Percentiles rank a stretch among this genome's conserved stretches.
Evolutionary conservation across 2,113 vertebrate genomes (phyloP).

Genomic region (Tympanuchus pallidicinctus): DNA sequence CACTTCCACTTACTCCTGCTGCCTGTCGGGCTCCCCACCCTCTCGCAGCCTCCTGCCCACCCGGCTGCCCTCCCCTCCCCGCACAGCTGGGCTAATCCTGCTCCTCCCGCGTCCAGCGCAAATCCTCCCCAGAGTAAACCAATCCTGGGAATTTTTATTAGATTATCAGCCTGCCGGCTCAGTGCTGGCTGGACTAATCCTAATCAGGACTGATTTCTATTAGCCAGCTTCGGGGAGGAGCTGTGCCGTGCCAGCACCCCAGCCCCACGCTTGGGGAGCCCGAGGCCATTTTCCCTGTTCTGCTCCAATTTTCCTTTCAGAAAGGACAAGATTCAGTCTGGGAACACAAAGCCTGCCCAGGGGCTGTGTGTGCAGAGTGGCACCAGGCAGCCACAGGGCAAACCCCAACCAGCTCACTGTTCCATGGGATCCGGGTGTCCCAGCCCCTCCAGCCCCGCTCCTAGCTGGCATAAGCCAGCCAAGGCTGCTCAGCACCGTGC

Average conservation of each 20-base stretch:
- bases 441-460: not conserved
- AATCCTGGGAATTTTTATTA: conserved; percentile 90
- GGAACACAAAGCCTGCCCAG: not conserved
- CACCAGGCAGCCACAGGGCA: not conserved
- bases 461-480: not conserved
- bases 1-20: conserved; percentile 93
- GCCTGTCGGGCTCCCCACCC: conserved; percentile 84
- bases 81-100: conserved; percentile 87
- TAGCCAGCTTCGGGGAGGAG: conserved; percentile 84
- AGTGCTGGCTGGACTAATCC: conserved; percentile 85
- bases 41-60: conserved; percentile 77
- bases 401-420: not conserved
- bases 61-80: conserved; percentile 77
- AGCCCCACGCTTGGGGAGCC: conserved; percentile 75
- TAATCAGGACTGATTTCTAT: conserved; percentile 89
- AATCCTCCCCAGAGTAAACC: conserved; percentile 90
- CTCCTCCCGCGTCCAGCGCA: conserved; percentile 83
- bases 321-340: not conserved
- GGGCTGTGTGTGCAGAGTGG: not conserved
- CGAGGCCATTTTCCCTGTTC: conserved; percentile 64
- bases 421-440: not conserved
- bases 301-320: conserved; percentile 13
- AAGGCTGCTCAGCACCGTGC: not conserved
- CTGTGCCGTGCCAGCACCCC: conserved; percentile 76
- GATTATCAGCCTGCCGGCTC: conserved; percentile 83